Evolutionary conservation across 2,113 vertebrate species (phyloP).

Genomic region (Pongo pygmaeus): DNA sequence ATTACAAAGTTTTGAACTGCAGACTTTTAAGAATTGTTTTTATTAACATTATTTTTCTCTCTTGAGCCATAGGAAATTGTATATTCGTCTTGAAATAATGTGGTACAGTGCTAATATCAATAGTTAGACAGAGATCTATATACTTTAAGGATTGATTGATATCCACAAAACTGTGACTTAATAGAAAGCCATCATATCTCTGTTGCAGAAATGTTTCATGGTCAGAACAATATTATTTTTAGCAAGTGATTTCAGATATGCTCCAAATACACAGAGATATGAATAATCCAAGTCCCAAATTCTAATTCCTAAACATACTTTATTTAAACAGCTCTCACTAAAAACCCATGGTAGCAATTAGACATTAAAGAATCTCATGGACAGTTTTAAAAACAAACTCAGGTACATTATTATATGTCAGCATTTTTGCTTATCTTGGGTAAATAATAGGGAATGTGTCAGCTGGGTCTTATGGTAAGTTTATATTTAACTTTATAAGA

Average conservation of each 20-base stretch:
- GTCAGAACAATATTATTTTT: background rate
- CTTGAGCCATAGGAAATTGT: background rate
- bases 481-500: background rate
- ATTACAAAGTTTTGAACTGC: background rate
- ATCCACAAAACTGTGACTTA: background rate
- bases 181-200: too few species aligned
- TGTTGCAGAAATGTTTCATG: background rate
- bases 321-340: background rate
- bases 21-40: background rate
- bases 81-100: background rate
- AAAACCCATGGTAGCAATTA: background rate
- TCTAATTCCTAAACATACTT: background rate
- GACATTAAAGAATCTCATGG: background rate
- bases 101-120: background rate
- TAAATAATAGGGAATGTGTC: background rate
- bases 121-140: background rate
- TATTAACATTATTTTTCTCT: background rate
- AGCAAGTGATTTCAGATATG: background rate
- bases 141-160: background rate
- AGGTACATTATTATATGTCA: background rate
- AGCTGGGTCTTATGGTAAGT: background rate
- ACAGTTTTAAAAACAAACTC: background rate
- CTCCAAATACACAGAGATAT: background rate
- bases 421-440: background rate
- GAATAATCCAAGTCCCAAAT: background rate